Evolutionary conservation across 2,797 vertebrate species (phyloP), one percentile per base, ranked within the genome.

Genomic region (Enteromius viviparus): DNA sequence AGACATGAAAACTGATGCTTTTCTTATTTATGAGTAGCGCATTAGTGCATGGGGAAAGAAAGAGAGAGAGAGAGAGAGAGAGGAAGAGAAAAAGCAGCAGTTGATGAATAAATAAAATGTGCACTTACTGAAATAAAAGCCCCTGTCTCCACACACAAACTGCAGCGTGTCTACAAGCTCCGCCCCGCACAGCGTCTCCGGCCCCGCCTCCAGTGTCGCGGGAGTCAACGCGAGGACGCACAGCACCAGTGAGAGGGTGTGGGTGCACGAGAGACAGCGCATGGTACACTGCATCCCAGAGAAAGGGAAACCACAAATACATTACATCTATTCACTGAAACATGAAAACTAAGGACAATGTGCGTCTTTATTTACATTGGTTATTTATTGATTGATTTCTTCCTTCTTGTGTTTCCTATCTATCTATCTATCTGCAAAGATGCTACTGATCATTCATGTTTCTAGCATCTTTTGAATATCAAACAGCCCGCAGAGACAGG

Each of bases 71-170:
- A 23, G 66, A 64, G 23, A 34, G 45, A 37, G 78, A 49, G 34
- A 15, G 45, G 12, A 42, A 53, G n/a, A 47, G 58, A 77, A 10
- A 76, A 40, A 62, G 4, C 37, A 62, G 91, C 88, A 89, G 92
- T 92, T 93, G 92, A 95, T 95, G 91, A 95, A 95, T 95, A 94
- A 95, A 94, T 95, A 92, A 95, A 93, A 94, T 90, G 91, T 95
- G 94, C 93, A 99, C 98, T 98, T 97, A 99, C 98, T 98, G 96
- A 99, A 99, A 95, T 99, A 99, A 95, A 99, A 99, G 92, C 98
- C 98, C 94, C 98, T 96, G 85, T 99, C 97, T 93, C 98, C 98
- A 87, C 98, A 99, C 90, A 99, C 97, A 87, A 99, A 99, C 94
- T 99, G 98, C 92, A 99, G 97, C 90, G 98, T 97, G 85, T 99